Percentiles rank a stretch among this genome's conserved stretches.
phyloP scores from a whole-genome alignment of 2,888 invertebrate species.

The Stenotaenia linearis region DNA sequence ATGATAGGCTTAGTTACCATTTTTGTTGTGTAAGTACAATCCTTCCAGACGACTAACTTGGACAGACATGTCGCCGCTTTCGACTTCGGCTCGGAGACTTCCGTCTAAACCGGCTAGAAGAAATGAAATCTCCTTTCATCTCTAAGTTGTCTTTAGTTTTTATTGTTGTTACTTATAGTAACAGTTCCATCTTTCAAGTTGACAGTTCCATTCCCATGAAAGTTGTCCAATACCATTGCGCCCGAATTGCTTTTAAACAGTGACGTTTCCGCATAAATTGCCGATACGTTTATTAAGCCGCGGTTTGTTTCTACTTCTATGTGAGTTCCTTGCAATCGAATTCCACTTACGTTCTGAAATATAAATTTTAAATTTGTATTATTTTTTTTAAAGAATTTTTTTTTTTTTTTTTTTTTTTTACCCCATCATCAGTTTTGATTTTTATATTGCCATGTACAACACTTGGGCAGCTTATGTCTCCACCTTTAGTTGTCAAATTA shows the following conservation, averaged over 20 bases:
- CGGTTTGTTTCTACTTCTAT: conserved; percentile 30
- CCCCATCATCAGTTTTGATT: background rate
- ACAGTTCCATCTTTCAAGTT: conserved; percentile 27
- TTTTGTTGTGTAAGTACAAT: background rate
- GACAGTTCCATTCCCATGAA: conserved; percentile 32
- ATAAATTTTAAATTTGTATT: background rate
- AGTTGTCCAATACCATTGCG: conserved; percentile 24
- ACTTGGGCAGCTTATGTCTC: background rate
- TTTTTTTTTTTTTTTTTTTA: background rate
- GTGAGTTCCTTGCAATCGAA: conserved; percentile 30
- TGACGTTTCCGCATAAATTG: conserved; percentile 31
- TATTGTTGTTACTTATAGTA: conserved; percentile 1
- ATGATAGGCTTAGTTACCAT: background rate
- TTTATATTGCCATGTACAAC: background rate
- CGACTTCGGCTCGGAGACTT: conserved; percentile 26
- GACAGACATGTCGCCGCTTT: conserved; percentile 30
- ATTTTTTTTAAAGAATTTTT: background rate
- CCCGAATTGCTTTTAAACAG: background rate
- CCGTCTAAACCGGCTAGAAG: conserved; percentile 34
- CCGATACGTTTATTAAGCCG: conserved; percentile 31
- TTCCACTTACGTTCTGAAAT: conserved; percentile 1
- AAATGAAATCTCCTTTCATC: background rate
- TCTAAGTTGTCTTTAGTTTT: background rate
- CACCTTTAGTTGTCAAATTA: background rate
- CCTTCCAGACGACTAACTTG: conserved; percentile 26